Evolutionary conservation across 2,888 invertebrate species (phyloP).

Genomic region (Cylindroiulus punctatus): DNA sequence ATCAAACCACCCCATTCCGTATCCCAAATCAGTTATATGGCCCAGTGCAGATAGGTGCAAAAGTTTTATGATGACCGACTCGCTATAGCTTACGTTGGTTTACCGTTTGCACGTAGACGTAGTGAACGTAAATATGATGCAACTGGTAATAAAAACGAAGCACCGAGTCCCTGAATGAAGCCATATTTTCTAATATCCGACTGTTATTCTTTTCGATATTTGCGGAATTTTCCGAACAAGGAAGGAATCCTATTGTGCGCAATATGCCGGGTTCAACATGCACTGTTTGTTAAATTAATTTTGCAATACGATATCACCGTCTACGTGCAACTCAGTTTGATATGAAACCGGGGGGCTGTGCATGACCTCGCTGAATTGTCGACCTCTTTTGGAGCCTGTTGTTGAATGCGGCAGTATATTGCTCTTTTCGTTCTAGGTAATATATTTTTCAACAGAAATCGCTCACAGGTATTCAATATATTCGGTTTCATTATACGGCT

Average conservation of each 20-base stretch:
- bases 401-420: not conserved
- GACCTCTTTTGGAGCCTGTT: too few relatives aligned
- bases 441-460: constrained; percentile 3
- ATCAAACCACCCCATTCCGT: too few relatives aligned
- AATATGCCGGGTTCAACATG: not conserved
- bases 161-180: not conserved
- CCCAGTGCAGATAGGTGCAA: too few relatives aligned
- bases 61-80: too few relatives aligned
- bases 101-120: too few relatives aligned
- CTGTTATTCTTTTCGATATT: not conserved
- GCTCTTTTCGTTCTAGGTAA: not conserved
- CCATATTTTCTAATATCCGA: not conserved
- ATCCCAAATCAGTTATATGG: too few relatives aligned
- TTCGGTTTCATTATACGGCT: constrained; percentile 14
- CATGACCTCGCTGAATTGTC: not conserved
- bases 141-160: too few relatives aligned
- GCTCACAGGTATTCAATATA: constrained; percentile 42
- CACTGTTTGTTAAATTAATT: not conserved
- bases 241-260: not conserved
- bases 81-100: too few relatives aligned
- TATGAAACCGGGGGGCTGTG: not conserved
- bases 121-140: too few relatives aligned
- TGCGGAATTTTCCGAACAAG: not conserved
- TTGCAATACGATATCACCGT: constrained; percentile 22
- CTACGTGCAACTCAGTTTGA: not conserved